These are phyloP conservation scores for Heterodera carotae DNA, from an alignment of 1,140 invertebrate genomes.

Conservation along the genomic window DNA sequence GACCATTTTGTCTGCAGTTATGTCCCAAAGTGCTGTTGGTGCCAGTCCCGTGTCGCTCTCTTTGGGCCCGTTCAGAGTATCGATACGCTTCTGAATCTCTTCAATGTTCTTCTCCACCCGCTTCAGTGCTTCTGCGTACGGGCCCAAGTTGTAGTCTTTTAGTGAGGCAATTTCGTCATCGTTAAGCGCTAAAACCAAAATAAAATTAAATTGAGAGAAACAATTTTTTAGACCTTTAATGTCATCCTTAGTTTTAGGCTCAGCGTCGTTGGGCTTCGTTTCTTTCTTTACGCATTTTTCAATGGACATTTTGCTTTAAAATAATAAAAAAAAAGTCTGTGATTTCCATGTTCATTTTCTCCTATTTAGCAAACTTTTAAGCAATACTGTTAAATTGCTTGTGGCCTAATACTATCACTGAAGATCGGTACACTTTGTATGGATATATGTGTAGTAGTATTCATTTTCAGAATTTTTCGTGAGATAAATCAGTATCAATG, in stretches of 20 bases:
- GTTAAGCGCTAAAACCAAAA: slow-evolving; percentile 80
- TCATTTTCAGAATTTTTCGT: too few relatives aligned
- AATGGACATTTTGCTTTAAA: background rate
- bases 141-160: slow-evolving; percentile 97
- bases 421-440: too few relatives aligned
- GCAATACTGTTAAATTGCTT: too few relatives aligned
- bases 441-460: too few relatives aligned
- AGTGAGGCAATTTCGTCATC: slow-evolving; percentile 95
- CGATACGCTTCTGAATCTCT: slow-evolving; percentile 90
- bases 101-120: slow-evolving; percentile 92
- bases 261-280: background rate
- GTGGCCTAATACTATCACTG: too few relatives aligned
- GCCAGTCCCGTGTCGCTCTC: slow-evolving; percentile 81
- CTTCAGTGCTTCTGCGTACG: slow-evolving; percentile 94
- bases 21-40: slow-evolving; percentile 95
- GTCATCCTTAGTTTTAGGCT: background rate
- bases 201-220: too few relatives aligned
- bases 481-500: too few relatives aligned
- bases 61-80: slow-evolving; percentile 83
- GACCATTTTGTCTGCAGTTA: slow-evolving; percentile 97
- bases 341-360: too few relatives aligned
- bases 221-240: too few relatives aligned
- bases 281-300: background rate
- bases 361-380: too few relatives aligned
- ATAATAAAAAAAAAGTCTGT: too few relatives aligned